Percentiles rank a stretch among this genome's conserved stretches.
Conservation (phyloP, 2,113 vertebrate genomes). For the Brevimyrus niger region DNA sequence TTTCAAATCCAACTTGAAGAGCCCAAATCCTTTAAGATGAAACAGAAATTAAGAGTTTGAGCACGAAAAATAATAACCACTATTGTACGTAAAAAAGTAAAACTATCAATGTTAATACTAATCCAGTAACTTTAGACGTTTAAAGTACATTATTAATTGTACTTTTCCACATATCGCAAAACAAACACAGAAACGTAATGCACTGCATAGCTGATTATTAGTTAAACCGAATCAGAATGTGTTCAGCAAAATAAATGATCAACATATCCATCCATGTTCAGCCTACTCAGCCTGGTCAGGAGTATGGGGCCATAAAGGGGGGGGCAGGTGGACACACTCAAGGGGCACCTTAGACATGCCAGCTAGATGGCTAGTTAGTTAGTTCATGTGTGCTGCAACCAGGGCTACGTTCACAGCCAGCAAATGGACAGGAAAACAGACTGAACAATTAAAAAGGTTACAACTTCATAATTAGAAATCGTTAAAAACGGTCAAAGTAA, state of each 20-base stretch:
- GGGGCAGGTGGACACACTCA: not conserved
- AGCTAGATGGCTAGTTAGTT: not conserved
- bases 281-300: not conserved
- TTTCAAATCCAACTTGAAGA: conserved; percentile 94
- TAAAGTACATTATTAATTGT: not conserved
- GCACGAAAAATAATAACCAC: not conserved
- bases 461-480: not conserved
- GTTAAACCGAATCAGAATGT: not conserved
- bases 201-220: not conserved
- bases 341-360: not conserved
- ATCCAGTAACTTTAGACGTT: not conserved
- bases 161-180: not conserved
- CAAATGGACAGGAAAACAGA: not conserved
- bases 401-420: not conserved
- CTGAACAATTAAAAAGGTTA: not conserved
- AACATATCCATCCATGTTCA: not conserved
- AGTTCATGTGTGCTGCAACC: not conserved
- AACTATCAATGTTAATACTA: not conserved
- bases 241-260: not conserved
- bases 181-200: not conserved
- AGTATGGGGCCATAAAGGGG: not conserved
- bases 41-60: not conserved
- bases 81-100: not conserved
- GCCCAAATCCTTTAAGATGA: conserved; percentile 77
- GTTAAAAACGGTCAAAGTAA: too few species aligned